Evolutionary conservation across 2,888 invertebrate species (phyloP).

Genomic region (Xylocampa areola): DNA sequence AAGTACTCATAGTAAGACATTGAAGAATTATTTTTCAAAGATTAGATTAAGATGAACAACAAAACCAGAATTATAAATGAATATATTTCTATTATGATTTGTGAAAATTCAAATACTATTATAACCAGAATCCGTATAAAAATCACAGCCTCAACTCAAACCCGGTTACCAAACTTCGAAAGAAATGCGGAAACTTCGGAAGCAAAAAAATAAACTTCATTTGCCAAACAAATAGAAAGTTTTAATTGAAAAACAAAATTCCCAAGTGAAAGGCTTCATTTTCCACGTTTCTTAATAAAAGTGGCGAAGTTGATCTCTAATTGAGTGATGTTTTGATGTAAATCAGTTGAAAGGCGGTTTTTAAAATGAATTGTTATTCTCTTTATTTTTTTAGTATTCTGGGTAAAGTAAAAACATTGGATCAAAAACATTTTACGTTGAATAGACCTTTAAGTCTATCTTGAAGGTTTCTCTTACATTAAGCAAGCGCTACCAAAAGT

Average conservation of each 20-base stretch:
- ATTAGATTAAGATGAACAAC: too few species aligned
- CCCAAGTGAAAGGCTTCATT: slow-evolving; percentile 57
- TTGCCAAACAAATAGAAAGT: slow-evolving; percentile 67
- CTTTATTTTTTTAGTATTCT: background rate
- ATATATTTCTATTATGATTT: slow-evolving; percentile 11
- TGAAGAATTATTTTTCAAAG: too few species aligned
- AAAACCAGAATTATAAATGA: background rate
- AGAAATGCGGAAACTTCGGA: slow-evolving; percentile 47
- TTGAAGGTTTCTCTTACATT: background rate
- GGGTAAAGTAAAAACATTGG: background rate
- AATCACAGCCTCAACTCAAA: slow-evolving; percentile 27
- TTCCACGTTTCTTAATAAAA: slow-evolving; percentile 48
- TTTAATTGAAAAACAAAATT: slow-evolving; percentile 73
- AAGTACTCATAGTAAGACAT: too few species aligned
- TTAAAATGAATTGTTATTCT: background rate
- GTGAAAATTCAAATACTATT: slow-evolving; percentile 19
- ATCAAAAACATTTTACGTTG: background rate
- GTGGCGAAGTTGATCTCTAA: slow-evolving; percentile 41
- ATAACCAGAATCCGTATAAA: slow-evolving; percentile 25
- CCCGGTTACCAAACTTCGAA: slow-evolving; percentile 50
- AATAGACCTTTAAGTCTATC: background rate
- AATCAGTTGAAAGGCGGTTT: background rate
- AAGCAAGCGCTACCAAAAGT: slow-evolving; percentile 1
- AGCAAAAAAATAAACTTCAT: slow-evolving; percentile 55
- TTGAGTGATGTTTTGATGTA: slow-evolving; percentile 39